Evolutionary conservation across 2,888 invertebrate species (phyloP), one percentile per base, ranked within the genome.

Genomic region (Euplagia quadripunctaria): DNA sequence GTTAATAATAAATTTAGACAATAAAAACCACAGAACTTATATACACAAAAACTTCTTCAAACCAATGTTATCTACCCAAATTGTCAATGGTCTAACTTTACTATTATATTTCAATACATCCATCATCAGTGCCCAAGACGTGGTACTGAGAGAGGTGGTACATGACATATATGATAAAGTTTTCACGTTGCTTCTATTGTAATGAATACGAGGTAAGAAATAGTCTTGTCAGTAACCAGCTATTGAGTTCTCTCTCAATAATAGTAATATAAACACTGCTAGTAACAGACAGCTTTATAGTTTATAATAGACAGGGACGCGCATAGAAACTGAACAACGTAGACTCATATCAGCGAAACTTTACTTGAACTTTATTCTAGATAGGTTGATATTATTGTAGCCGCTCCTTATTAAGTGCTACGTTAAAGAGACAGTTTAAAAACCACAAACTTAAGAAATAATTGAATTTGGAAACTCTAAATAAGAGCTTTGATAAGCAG

Each of bases 281-380:
- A 55, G 41, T 51, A 73, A 73, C 51, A 65, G 73, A 75, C 73
- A 42, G 71, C 79, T 75, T 77, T 79, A 74, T 80, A 9, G 52
- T 16, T 63, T 61, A 77, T 66, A 77, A 80, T 75, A 68, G 72
- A 51, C 55, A 46, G 43, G 41, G 58, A 51, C 70, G 71, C 64
- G 20, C 74, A 51, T 70, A 58, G 72, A 77, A 77, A 63, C 65
- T 31, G 31, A 31, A 9, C 41, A 64, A 63, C 20, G 12, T 41
- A 67, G 65, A 76, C 31, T 68, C 68, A 61, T 72, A 46, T 64
- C 49, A 41, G 20, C 31, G 55, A 72, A 70, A 76, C 52, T 73
- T 63, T 73, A 17, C 63, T 20, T 64, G 41, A 20, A 20, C 16
- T 7, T 16, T 66, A 31, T 31, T 31, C 1, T 31, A 31, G 31